Evolutionary conservation across 2,797 vertebrate species (phyloP), one percentile per base, ranked within the genome.

Genomic region (Rhinoraja longicauda): DNA sequence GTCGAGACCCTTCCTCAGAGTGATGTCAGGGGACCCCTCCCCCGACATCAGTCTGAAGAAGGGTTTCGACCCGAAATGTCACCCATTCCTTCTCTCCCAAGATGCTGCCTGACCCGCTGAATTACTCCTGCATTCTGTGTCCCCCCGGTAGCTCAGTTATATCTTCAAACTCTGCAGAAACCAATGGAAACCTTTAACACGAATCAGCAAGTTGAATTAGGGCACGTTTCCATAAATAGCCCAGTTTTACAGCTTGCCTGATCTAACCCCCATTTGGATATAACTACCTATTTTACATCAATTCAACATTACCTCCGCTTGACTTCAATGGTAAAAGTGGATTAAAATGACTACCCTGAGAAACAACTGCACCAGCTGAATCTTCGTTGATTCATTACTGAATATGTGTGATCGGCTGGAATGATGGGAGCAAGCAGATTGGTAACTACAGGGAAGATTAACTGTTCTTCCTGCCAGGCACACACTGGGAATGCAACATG

Each of bases 361-460:
- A 86, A 86, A n/a, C 57, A 86, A 82, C 82, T 59, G 82, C 26
- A 84, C 10, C n/a, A 84, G 81, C 24, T 84, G 45, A 84, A 57
- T 62, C 62, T 86, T 86, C 53, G 15, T 13, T 62, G 57, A 86
- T 86, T 86, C 86, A n/a, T 17, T 4, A 86, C 59, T 86, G 26
- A 86, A 62, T n/a, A 29, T 86, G 57, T 86, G 57, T 86, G 29
- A 86, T 86, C 24, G 32, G 53, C 24, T 86, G 82, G 82, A 86
- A 86, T 86, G 82, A 62, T 62, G 53, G 26, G 26, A 15, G 12
- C n/a, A 32, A 86, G 57, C 26, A 86, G 57, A 86, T 29, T n/a
- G 81, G 82, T n/a, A 62, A 86, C 17, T 53, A 86, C 57, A 1
- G 57, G 53, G 59, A 53, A 59, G 82, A 62, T 86, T 86, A 86